Percentiles rank a stretch among this genome's conserved stretches.
Conservation (phyloP, 2,797 vertebrate genomes). For the Taeniopygia guttata region DNA sequence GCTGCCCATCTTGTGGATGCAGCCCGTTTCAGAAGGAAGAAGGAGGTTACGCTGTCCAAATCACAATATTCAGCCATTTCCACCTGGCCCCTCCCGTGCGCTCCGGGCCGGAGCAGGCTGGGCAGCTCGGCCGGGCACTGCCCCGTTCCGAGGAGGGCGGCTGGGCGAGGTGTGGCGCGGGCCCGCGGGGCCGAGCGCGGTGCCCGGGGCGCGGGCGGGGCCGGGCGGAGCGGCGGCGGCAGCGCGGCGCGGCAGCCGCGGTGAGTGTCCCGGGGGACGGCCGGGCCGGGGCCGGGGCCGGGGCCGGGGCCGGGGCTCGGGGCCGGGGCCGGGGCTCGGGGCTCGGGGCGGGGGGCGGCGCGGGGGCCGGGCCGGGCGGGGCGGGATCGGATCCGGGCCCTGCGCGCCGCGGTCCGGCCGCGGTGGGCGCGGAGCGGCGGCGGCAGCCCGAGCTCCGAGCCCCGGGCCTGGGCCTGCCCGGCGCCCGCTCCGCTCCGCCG, state of each 20-base stretch:
- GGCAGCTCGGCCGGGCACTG: neutral
- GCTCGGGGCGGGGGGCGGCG: neutral
- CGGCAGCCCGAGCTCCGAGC: neutral
- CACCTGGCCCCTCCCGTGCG: fast-evolving
- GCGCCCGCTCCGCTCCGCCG: neutral
- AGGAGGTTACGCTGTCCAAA: neutral
- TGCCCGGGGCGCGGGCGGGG: neutral
- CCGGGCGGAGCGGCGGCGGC: neutral
- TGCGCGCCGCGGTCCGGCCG: neutral
- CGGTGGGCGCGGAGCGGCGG: neutral
- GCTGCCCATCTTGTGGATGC: fast-evolving
- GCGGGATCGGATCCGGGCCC: neutral
- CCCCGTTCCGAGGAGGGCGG: fast-evolving
- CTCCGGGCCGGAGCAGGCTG: fast-evolving
- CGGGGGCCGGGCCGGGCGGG: neutral
- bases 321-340: neutral
- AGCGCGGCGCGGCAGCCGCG: neutral
- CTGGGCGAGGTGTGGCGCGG: neutral
- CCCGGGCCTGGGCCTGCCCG: neutral
- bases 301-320: neutral
- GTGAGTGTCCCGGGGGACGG: too few relatives aligned
- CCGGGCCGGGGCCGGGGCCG: too few relatives aligned
- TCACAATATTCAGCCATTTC: fast-evolving
- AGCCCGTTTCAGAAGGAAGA: neutral
- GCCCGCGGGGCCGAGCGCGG: neutral